Evolutionary conservation across 2,797 vertebrate genomes (phyloP).

Genomic region (Rousettus madagascariensis): DNA sequence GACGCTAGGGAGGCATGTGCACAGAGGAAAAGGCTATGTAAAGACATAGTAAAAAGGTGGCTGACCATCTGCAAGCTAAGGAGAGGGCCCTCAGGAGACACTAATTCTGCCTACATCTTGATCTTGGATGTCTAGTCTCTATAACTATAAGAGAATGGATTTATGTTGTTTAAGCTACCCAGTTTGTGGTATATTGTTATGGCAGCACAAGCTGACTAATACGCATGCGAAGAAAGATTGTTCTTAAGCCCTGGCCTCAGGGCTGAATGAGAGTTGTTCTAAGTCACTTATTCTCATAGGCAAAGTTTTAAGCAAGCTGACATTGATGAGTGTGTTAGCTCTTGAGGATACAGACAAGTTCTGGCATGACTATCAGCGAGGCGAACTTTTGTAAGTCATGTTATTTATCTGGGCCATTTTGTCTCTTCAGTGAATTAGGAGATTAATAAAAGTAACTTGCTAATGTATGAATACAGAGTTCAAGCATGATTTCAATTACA

Average conservation of each 20-base stretch:
- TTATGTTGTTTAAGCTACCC: background rate
- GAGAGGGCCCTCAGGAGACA: background rate
- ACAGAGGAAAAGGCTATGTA: background rate
- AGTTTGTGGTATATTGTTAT: background rate
- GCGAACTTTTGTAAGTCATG: slow-evolving; percentile 45
- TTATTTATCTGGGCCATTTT: slow-evolving; percentile 62
- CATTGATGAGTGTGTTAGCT: background rate
- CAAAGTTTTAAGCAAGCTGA: background rate
- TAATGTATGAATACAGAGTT: slow-evolving; percentile 53
- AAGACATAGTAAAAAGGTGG: background rate
- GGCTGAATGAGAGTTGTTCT: background rate
- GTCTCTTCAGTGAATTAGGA: slow-evolving; percentile 53
- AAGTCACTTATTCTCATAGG: background rate
- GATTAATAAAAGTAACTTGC: slow-evolving; percentile 46
- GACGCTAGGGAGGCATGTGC: background rate
- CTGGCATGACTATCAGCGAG: slow-evolving; percentile 26
- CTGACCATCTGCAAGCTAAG: background rate
- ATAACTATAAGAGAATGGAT: background rate
- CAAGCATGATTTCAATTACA: background rate
- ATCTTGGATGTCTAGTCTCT: background rate
- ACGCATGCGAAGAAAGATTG: background rate
- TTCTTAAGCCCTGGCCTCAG: background rate
- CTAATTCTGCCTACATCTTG: background rate
- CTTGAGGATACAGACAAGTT: slow-evolving; percentile 22
- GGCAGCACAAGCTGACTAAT: background rate